Percentiles rank a stretch among this genome's conserved stretches.
Conservation (phyloP, 2,113 vertebrate species). For the Poeciliopsis prolifica region DNA sequence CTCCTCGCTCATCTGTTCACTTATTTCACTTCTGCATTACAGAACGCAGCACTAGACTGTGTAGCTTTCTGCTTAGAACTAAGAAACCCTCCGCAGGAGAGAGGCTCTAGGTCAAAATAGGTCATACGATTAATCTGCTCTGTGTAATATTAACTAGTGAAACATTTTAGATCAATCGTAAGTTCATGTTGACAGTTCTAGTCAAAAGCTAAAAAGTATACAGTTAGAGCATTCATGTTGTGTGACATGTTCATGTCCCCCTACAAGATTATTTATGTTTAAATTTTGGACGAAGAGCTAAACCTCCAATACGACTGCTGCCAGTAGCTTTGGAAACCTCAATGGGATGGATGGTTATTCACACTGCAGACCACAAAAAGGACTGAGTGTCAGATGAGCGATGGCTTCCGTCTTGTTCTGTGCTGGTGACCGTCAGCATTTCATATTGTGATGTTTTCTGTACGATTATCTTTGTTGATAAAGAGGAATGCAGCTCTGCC, state of each 20-base stretch:
- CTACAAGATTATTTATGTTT: slow-evolving; percentile 63
- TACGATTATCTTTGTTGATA: slow-evolving; percentile 39
- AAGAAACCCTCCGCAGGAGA: too few species aligned
- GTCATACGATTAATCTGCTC: too few species aligned
- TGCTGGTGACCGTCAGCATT: slow-evolving; percentile 40
- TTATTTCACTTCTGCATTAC: too few species aligned
- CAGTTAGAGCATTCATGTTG: slow-evolving; percentile 41
- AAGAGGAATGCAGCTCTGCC: slow-evolving; percentile 4
- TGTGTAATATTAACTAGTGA: too few species aligned
- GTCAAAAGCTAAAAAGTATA: slow-evolving; percentile 3
- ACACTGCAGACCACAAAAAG: slow-evolving; percentile 36
- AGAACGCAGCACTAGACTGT: too few species aligned
- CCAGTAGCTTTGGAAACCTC: slow-evolving; percentile 41
- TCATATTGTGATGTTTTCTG: slow-evolving; percentile 24
- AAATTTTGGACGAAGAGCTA: slow-evolving; percentile 44
- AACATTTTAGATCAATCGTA: too few species aligned
- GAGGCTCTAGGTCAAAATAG: too few species aligned
- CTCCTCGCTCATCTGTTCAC: too few species aligned
- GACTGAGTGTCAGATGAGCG: slow-evolving; percentile 46
- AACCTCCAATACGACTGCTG: slow-evolving; percentile 48
- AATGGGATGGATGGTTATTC: slow-evolving; percentile 43
- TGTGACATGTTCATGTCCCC: slow-evolving; percentile 41
- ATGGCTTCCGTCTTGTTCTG: slow-evolving; percentile 31
- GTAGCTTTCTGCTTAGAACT: too few species aligned
- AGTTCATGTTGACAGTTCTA: too few species aligned